Percentiles rank a stretch among this genome's conserved stretches.
Conservation (phyloP, 2,888 invertebrate species). For the Ennomos erosarius region DNA sequence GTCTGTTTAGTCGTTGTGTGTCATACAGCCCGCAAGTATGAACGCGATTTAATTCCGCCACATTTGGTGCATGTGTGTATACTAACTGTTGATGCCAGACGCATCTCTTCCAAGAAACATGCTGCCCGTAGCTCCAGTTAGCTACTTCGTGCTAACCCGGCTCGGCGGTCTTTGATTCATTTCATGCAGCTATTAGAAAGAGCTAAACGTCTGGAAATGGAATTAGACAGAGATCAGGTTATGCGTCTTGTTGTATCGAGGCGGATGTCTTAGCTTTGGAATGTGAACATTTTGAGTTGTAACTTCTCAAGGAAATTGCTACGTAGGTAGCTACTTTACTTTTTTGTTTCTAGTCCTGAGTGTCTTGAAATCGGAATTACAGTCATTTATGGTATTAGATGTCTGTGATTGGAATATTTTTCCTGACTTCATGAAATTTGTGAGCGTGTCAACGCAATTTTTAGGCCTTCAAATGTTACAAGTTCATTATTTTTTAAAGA, state of each 20-base stretch:
- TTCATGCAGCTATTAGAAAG: slow-evolving; percentile 24
- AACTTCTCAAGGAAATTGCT: too few species aligned
- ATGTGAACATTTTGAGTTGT: too few species aligned
- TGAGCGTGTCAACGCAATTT: too few species aligned
- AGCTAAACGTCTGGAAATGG: slow-evolving; percentile 18
- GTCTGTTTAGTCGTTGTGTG: slow-evolving; percentile 32
- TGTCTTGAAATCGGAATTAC: too few species aligned
- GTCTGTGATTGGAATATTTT: too few species aligned
- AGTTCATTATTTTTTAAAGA: too few species aligned
- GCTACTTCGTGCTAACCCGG: slow-evolving; percentile 28
- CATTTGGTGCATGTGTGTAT: slow-evolving; percentile 36
- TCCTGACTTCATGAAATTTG: too few species aligned
- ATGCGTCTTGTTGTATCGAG: not conserved
- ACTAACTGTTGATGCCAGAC: slow-evolving; percentile 49
- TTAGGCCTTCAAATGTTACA: too few species aligned
- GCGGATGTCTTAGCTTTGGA: not conserved
- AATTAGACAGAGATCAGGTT: slow-evolving; percentile 13
- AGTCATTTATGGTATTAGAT: too few species aligned
- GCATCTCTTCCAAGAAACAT: slow-evolving; percentile 60
- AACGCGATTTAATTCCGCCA: slow-evolving; percentile 41
- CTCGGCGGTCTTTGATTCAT: slow-evolving; percentile 33
- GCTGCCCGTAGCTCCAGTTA: slow-evolving; percentile 48
- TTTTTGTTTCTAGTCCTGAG: too few species aligned
- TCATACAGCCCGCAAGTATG: slow-evolving; percentile 24
- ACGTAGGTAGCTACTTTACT: too few species aligned